Conservation (phyloP, 1,140 invertebrate genomes). For the Cydia splendana region DNA sequence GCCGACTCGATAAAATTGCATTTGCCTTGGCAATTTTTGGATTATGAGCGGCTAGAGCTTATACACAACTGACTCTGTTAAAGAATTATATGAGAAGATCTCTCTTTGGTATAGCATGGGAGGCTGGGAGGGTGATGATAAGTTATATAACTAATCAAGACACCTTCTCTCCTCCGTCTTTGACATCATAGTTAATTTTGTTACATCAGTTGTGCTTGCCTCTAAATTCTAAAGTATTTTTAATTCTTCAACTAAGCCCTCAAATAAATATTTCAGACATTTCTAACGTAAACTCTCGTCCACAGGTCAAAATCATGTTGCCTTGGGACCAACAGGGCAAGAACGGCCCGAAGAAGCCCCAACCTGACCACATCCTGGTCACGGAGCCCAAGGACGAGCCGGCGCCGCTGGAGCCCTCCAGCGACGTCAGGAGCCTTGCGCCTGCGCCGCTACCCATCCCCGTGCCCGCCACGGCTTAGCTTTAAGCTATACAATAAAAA, state of each 20-base stretch:
- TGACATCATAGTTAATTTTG: not conserved
- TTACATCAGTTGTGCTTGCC: not conserved
- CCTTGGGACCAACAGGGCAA: constrained; percentile 98
- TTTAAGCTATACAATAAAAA: constrained; percentile 52
- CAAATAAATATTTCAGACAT: too few relatives aligned
- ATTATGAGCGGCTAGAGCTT: too few relatives aligned
- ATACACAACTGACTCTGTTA: too few relatives aligned
- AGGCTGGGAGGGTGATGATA: too few relatives aligned
- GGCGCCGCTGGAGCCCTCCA: constrained; percentile 82
- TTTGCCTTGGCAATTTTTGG: too few relatives aligned
- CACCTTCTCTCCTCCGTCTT: too few relatives aligned
- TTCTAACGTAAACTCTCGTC: constrained; percentile 22
- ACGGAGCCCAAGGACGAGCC: constrained; percentile 95
- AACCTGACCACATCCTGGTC: constrained; percentile 98
- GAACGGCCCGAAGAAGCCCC: constrained; percentile 96
- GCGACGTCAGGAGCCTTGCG: constrained; percentile 82
- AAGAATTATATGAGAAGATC: too few relatives aligned
- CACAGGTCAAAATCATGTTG: constrained; percentile 98
- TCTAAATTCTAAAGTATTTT: too few relatives aligned
- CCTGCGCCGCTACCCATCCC: constrained; percentile 67
- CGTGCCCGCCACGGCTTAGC: constrained; percentile 66
- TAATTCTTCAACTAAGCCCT: not conserved
- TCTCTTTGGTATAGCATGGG: too few relatives aligned
- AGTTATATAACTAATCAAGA: not conserved
- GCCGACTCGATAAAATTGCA: too few relatives aligned